These are phyloP conservation scores for Ptychoptera contaminata DNA, from an alignment of 2,888 invertebrate species.

Conservation along the genomic window DNA sequence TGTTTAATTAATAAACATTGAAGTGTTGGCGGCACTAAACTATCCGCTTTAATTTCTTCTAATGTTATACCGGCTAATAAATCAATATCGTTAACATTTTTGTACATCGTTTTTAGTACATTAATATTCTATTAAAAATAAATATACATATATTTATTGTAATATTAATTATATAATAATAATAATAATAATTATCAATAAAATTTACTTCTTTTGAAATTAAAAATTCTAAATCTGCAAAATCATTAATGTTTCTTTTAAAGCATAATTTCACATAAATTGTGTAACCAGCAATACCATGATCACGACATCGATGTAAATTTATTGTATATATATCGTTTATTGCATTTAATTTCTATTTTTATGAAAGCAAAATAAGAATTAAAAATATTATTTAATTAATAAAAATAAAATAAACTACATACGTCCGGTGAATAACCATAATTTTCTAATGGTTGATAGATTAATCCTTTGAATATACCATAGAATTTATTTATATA, in stretches of 20 bases:
- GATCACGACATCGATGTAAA: slow-evolving; percentile 21
- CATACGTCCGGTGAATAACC: slow-evolving; percentile 43
- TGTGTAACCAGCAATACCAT: no score
- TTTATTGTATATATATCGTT: slow-evolving; percentile 42
- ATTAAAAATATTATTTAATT: slow-evolving; percentile 48
- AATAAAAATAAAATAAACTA: slow-evolving; percentile 15
- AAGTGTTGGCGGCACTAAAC: slow-evolving; percentile 53
- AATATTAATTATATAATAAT: no score
- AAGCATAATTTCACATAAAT: no score
- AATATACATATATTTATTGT: background rate
- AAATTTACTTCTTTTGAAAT: background rate
- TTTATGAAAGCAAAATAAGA: no score
- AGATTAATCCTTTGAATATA: no score
- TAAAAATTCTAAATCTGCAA: no score
- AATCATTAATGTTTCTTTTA: no score
- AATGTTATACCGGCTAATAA: slow-evolving; percentile 56
- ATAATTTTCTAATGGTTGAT: slow-evolving; percentile 29
- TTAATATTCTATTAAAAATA: slow-evolving; percentile 34
- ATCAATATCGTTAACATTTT: slow-evolving; percentile 46
- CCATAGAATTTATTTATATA: no score
- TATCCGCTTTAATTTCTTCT: slow-evolving; percentile 43
- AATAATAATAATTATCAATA: background rate
- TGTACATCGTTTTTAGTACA: slow-evolving; percentile 25
- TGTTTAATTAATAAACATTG: slow-evolving; percentile 59
- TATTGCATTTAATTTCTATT: slow-evolving; percentile 40